Conservation (phyloP, 2,113 vertebrate species). For the Channa maculata region DNA sequence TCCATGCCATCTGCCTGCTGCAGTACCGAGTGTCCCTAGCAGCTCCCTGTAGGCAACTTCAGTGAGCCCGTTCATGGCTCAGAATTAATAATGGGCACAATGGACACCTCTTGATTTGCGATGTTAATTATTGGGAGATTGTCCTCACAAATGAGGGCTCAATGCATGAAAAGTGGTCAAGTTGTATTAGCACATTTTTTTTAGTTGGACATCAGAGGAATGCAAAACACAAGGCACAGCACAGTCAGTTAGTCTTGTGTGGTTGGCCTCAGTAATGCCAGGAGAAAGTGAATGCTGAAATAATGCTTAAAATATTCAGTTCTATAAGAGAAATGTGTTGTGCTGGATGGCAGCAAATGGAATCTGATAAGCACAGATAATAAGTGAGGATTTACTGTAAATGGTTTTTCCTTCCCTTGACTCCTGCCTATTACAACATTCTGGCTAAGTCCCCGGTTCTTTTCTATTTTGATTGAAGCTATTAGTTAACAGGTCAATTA, state of each 20-base stretch:
- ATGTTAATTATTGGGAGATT: conserved; percentile 18
- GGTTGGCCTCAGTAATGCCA: background rate
- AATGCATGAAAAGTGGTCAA: background rate
- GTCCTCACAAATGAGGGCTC: background rate
- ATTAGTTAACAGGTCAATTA: too few relatives aligned
- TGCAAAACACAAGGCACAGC: background rate
- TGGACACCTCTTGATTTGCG: conserved; percentile 2
- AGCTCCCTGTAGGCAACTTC: conserved; percentile 39
- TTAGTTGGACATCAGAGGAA: background rate
- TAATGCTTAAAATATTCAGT: too few relatives aligned
- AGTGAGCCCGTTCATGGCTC: conserved; percentile 38
- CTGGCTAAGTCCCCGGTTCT: too few relatives aligned
- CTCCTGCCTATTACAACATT: too few relatives aligned
- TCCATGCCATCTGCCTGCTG: conserved; percentile 55
- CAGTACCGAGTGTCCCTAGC: conserved; percentile 10
- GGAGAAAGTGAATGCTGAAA: too few relatives aligned
- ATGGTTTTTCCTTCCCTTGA: too few relatives aligned
- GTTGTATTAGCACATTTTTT: background rate
- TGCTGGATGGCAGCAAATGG: too few relatives aligned
- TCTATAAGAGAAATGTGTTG: too few relatives aligned
- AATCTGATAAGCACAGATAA: too few relatives aligned
- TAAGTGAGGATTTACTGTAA: too few relatives aligned
- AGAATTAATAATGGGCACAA: conserved; percentile 36
- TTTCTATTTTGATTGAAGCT: too few relatives aligned
- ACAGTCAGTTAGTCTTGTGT: background rate